A percentile compares a stretch with the other conserved stretches of the same genome.
Evolutionary conservation across 2,113 vertebrate species (phyloP).

Genomic region (Phoxinus phoxinus): DNA sequence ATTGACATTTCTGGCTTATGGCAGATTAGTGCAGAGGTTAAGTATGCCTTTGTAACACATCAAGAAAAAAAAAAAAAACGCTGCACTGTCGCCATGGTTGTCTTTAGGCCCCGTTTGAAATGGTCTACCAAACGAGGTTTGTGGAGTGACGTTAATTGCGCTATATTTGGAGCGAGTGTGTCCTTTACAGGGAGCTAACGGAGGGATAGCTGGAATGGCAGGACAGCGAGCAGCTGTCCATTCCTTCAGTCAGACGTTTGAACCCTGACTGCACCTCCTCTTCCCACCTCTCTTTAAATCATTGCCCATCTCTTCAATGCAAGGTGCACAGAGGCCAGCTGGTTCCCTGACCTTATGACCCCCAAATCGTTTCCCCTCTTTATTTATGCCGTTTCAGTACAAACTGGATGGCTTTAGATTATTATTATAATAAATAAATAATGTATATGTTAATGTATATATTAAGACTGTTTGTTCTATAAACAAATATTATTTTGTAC

Average conservation of each 20-base stretch:
- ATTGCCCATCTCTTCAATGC: slow-evolving; percentile 57
- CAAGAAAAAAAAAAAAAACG: slow-evolving; percentile 68
- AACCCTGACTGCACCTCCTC: slow-evolving; percentile 34
- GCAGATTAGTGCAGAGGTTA: slow-evolving; percentile 73
- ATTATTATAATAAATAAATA: not conserved
- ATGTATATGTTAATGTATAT: not conserved
- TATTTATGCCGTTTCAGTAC: not conserved
- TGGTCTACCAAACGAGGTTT: slow-evolving; percentile 52
- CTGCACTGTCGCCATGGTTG: slow-evolving; percentile 58
- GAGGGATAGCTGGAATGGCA: slow-evolving; percentile 77
- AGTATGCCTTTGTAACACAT: slow-evolving; percentile 69
- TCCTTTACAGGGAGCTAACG: slow-evolving; percentile 68
- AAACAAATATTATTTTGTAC: too few relatives aligned
- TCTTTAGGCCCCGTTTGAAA: slow-evolving; percentile 39
- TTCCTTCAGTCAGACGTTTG: slow-evolving; percentile 70
- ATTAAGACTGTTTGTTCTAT: too few relatives aligned
- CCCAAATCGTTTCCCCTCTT: not conserved
- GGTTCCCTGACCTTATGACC: slow-evolving; percentile 41
- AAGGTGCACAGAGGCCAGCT: slow-evolving; percentile 70
- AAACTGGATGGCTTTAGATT: not conserved
- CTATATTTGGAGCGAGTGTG: slow-evolving; percentile 73
- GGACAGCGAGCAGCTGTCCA: slow-evolving; percentile 69
- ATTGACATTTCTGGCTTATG: slow-evolving; percentile 72
- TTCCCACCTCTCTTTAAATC: not conserved
- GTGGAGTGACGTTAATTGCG: slow-evolving; percentile 73